These are phyloP conservation scores for Tiliqua scincoides DNA, from an alignment of 2,113 vertebrate species.

Conservation along the genomic window DNA sequence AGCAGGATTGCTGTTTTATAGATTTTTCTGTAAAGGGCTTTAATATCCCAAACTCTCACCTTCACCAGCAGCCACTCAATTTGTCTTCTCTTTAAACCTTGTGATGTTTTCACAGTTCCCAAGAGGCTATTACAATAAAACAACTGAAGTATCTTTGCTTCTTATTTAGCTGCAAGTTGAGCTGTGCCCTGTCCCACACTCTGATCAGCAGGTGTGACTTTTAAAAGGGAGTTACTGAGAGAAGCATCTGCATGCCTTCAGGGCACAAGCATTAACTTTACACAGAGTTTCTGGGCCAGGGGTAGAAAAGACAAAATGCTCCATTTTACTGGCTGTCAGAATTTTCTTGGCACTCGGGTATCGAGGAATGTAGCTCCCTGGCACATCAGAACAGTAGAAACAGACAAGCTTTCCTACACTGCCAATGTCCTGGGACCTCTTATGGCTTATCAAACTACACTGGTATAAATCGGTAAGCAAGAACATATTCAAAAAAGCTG, in stretches of 20 bases:
- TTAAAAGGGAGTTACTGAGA: background rate
- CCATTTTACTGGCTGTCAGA: background rate
- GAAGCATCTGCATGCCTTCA: background rate
- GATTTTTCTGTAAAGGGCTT: background rate
- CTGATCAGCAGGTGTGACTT: background rate
- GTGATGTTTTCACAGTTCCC: background rate
- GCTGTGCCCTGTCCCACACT: background rate
- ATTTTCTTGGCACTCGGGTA: background rate
- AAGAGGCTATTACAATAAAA: background rate
- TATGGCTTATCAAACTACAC: background rate
- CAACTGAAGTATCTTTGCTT: background rate
- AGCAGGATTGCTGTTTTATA: background rate
- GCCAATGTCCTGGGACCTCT: background rate
- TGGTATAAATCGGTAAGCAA: background rate
- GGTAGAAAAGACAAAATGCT: background rate
- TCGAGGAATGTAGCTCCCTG: background rate
- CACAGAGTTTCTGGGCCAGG: rapidly evolving
- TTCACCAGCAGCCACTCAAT: background rate
- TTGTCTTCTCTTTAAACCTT: background rate
- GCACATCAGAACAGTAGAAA: background rate
- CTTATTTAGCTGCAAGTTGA: background rate
- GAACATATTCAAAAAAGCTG: background rate
- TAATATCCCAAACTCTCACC: background rate
- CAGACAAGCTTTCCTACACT: background rate
- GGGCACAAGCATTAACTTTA: rapidly evolving